phyloP scores from a whole-genome alignment of 2,888 invertebrate species.

The Branchipolynoe longqiensis region DNA sequence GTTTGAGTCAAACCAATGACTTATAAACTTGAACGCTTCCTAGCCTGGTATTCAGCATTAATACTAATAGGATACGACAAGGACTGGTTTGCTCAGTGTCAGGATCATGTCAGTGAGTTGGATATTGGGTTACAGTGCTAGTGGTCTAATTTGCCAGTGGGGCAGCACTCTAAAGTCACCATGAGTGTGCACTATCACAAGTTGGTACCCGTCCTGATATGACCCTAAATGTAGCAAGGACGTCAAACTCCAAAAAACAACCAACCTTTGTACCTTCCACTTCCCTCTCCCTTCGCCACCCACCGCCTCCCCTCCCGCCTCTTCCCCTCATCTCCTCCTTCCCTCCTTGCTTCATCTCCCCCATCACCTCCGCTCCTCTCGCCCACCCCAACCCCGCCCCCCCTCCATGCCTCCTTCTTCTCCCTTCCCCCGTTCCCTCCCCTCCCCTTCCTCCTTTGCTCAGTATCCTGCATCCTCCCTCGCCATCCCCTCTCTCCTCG shows the following conservation, averaged over 20 bases:
- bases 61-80: too few species aligned
- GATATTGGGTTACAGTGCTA: too few species aligned
- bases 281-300: neutral
- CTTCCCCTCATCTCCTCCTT: neutral
- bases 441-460: neutral
- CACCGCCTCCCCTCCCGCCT: neutral
- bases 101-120: too few species aligned
- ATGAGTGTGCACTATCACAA: slow-evolving; percentile 43
- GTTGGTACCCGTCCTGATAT: too few species aligned
- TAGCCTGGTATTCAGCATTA: too few species aligned
- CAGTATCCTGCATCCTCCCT: neutral
- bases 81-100: too few species aligned
- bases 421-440: neutral
- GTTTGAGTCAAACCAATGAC: too few species aligned
- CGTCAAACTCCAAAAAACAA: too few species aligned
- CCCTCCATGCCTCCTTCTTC: neutral
- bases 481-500: neutral
- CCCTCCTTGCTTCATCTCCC: neutral
- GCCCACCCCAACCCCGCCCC: neutral
- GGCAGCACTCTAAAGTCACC: too few species aligned
- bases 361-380: neutral
- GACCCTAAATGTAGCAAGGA: too few species aligned
- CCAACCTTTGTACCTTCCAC: neutral
- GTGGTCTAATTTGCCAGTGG: too few species aligned
- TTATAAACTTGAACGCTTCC: too few species aligned